These are phyloP conservation scores for Pachymerium ferrugineum DNA, from an alignment of 2,888 invertebrate species.

Conservation along the genomic window DNA sequence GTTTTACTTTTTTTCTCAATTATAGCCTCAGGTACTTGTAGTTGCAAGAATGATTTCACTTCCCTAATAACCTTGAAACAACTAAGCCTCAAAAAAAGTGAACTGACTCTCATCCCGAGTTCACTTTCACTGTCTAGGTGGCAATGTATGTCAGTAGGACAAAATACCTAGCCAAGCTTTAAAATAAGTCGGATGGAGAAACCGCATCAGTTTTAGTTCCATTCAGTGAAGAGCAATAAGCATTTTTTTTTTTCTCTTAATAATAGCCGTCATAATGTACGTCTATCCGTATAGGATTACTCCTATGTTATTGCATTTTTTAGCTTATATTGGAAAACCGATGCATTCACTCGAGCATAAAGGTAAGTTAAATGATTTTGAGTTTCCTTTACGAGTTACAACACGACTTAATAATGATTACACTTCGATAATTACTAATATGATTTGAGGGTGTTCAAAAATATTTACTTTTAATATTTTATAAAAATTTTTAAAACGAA, in stretches of 20 bases:
- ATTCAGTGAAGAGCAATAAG: neutral
- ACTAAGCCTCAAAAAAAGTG: neutral
- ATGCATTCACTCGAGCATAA: neutral
- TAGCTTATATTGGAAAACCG: neutral
- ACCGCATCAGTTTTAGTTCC: neutral
- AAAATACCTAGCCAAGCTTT: constrained; percentile 3
- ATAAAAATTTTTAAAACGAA: too few relatives aligned
- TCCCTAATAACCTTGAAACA: neutral
- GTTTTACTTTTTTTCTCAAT: too few relatives aligned
- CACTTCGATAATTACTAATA: too few relatives aligned
- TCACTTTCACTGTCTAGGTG: neutral
- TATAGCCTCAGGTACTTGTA: too few relatives aligned
- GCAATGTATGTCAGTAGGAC: constrained; percentile 13
- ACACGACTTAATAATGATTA: too few relatives aligned
- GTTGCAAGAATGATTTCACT: neutral
- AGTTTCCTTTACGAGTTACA: too few relatives aligned
- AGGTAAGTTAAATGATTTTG: neutral
- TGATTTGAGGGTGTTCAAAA: too few relatives aligned
- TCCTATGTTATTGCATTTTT: neutral
- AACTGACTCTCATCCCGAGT: neutral
- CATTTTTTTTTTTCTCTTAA: too few relatives aligned
- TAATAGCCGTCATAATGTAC: neutral
- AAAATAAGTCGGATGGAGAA: neutral
- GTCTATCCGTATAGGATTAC: neutral
- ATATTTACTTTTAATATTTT: too few relatives aligned